Evolutionary conservation across 2,113 vertebrate genomes (phyloP).

Genomic region (Scytalopus superciliaris): DNA sequence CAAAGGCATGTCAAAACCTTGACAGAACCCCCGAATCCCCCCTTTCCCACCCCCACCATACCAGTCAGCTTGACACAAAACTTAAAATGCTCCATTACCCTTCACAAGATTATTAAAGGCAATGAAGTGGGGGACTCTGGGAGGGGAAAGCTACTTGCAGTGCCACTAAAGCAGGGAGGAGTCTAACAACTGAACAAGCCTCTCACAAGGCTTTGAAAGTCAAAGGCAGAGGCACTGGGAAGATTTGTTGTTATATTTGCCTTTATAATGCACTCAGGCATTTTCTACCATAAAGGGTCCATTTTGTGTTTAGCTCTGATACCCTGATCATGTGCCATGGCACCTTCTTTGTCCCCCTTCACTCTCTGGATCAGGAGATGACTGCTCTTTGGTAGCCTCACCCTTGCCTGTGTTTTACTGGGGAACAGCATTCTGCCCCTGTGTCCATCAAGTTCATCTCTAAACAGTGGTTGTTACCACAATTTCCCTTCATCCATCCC

Average conservation of each 20-base stretch:
- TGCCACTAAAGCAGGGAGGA: background rate
- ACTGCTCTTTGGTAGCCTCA: background rate
- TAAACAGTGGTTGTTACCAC: background rate
- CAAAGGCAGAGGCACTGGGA: background rate
- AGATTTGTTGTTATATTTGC: background rate
- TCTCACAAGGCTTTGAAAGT: background rate
- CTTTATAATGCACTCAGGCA: background rate
- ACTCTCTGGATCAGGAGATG: background rate
- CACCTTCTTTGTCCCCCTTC: background rate
- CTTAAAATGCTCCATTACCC: slow-evolving; percentile 10
- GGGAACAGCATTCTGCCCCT: background rate
- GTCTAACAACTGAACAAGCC: background rate
- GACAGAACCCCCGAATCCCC: background rate
- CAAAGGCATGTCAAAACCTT: background rate
- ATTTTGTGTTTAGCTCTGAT: background rate
- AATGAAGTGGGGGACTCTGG: background rate
- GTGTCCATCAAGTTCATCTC: rapidly evolving
- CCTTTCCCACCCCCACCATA: background rate
- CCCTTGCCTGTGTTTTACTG: background rate
- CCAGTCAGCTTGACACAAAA: background rate
- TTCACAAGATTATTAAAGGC: background rate
- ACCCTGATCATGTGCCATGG: background rate
- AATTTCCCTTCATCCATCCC: background rate
- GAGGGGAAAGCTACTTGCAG: background rate
- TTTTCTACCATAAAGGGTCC: background rate